phyloP scores from a whole-genome alignment of 2,797 vertebrate species.

The Pseudotriccus pelzelni region DNA sequence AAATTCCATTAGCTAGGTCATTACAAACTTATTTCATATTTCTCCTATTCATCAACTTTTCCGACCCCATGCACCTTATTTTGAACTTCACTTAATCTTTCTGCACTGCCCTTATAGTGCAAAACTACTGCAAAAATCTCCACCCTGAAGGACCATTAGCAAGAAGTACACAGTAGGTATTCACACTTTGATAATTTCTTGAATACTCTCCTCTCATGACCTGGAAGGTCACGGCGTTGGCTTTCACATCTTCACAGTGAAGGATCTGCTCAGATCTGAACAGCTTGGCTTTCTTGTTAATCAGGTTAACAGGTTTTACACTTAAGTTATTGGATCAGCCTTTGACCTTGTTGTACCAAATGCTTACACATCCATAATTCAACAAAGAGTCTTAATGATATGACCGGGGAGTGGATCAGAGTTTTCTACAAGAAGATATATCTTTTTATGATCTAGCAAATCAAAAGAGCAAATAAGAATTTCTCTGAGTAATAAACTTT shows the following conservation, averaged over 20 bases:
- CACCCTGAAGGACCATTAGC: neutral
- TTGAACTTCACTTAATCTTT: neutral
- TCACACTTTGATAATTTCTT: neutral
- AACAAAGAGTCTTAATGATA: neutral
- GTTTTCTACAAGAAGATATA: neutral
- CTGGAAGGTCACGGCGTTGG: neutral
- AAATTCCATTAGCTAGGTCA: neutral
- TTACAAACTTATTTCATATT: neutral
- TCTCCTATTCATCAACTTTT: neutral
- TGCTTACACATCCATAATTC: neutral
- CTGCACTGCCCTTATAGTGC: neutral
- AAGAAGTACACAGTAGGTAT: neutral
- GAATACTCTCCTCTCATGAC: neutral
- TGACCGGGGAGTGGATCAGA: neutral
- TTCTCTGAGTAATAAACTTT: neutral
- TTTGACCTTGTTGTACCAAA: conserved; percentile 11
- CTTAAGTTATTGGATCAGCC: conserved; percentile 35
- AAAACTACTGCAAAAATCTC: neutral
- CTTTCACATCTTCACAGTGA: conserved; percentile 1
- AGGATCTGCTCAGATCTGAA: neutral
- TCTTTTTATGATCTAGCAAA: neutral
- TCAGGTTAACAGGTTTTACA: conserved; percentile 58
- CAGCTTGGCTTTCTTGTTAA: conserved; percentile 32
- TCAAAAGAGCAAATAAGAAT: neutral
- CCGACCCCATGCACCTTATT: neutral